Evolutionary conservation across 2,113 vertebrate species (phyloP).

Genomic region (Asarcornis scutulata): DNA sequence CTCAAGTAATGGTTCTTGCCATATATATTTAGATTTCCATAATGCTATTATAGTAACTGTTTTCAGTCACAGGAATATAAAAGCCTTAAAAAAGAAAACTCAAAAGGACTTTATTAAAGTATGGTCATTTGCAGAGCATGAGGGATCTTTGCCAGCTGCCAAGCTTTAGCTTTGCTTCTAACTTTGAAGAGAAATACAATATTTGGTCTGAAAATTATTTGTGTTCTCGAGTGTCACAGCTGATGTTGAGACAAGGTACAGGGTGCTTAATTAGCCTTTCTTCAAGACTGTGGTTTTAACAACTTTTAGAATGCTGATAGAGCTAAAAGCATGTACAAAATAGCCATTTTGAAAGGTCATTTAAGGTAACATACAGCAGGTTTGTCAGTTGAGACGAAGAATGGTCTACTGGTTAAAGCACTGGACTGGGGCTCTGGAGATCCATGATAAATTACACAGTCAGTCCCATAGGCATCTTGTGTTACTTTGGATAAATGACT

Average conservation of each 20-base stretch:
- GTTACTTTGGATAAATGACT: constrained; percentile 61
- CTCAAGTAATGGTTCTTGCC: not conserved
- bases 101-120: not conserved
- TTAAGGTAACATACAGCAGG: constrained; percentile 25
- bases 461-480: constrained; percentile 46
- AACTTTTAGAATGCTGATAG: not conserved
- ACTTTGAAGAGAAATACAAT: not conserved
- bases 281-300: not conserved
- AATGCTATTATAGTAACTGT: not conserved
- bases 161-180: constrained; percentile 11
- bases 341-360: constrained; percentile 1
- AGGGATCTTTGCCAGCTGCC: constrained; percentile 1
- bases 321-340: not conserved
- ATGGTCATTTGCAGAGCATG: not conserved
- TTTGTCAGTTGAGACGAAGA: not conserved
- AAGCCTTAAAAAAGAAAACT: not conserved
- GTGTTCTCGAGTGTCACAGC: not conserved
- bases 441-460: constrained; percentile 56
- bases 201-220: not conserved
- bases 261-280: not conserved
- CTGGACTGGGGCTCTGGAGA: constrained; percentile 8
- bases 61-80: constrained; percentile 19
- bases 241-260: not conserved
- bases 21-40: not conserved
- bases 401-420: constrained; percentile 38